These are phyloP conservation scores for Orcinus orca DNA, from an alignment of 2,113 vertebrate genomes.

Conservation along the genomic window DNA sequence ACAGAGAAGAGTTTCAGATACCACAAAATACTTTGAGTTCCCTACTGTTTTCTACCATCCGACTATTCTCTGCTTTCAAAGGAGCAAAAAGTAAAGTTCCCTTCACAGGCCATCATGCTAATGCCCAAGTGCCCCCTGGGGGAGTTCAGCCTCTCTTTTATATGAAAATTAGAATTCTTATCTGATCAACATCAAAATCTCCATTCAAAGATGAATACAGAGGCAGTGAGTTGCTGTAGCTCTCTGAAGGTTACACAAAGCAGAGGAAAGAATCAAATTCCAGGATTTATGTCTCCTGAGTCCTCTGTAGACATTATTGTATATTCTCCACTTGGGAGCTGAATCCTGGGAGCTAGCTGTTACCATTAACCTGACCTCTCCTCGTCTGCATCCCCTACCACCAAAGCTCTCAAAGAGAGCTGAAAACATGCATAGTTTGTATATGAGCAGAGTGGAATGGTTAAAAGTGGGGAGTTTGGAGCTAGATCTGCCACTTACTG, in stretches of 20 bases:
- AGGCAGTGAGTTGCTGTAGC: not conserved
- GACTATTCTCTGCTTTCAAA: conserved; percentile 28
- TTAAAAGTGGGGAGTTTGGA: not conserved
- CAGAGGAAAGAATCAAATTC: not conserved
- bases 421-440: not conserved
- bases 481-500: not conserved
- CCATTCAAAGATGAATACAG: not conserved
- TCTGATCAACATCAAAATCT: not conserved
- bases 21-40: not conserved
- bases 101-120: not conserved
- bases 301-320: not conserved
- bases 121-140: not conserved
- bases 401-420: not conserved
- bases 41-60: not conserved
- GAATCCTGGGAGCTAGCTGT: not conserved
- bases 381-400: not conserved
- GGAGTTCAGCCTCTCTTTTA: conserved; percentile 16
- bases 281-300: not conserved
- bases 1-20: conserved; percentile 29
- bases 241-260: not conserved
- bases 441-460: not conserved
- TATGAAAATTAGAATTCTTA: conserved; percentile 49
- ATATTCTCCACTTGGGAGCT: not conserved
- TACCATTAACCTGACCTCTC: not conserved
- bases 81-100: not conserved